phyloP scores from a whole-genome alignment of 2,797 vertebrate species.

The Mormyrus proboscirostris region DNA sequence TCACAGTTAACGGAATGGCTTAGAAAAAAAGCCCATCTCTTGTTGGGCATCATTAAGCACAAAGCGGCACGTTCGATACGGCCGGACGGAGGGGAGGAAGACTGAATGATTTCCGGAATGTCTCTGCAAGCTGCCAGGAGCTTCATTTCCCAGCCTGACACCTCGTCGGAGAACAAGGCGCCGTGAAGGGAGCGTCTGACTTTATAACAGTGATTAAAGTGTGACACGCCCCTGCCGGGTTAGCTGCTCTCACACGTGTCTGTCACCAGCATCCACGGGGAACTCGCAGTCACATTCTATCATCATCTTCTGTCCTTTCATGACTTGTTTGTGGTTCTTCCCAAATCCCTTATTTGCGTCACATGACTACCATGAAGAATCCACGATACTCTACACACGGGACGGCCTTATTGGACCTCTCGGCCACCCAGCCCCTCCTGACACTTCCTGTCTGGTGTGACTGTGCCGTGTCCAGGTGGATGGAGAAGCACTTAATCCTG shows the following conservation, averaged over 20 bases:
- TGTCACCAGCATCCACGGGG: conserved; percentile 23
- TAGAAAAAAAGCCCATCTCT: conserved; percentile 24
- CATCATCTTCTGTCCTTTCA: conserved; percentile 32
- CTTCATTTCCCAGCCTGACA: background rate
- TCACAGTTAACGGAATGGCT: background rate
- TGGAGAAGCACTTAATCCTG: conserved; percentile 5
- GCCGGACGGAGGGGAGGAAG: conserved; percentile 35
- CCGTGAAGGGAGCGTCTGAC: background rate
- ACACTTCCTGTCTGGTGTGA: conserved; percentile 3
- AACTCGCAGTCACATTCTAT: background rate
- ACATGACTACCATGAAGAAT: conserved; percentile 48
- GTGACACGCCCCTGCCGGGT: background rate
- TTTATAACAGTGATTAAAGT: background rate
- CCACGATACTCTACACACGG: conserved; percentile 38
- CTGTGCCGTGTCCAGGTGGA: background rate
- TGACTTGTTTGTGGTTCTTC: conserved; percentile 41
- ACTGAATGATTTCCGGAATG: conserved; percentile 39
- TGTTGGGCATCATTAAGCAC: conserved; percentile 30
- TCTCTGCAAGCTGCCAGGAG: conserved; percentile 16
- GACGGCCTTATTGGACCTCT: conserved; percentile 34
- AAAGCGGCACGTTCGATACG: conserved; percentile 30
- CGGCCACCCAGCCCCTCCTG: background rate
- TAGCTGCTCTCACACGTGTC: background rate
- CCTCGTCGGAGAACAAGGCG: background rate
- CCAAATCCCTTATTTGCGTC: conserved; percentile 46